These are phyloP conservation scores for Siniperca obscura DNA, from an alignment of 2,797 vertebrate species.

Conservation along the genomic window DNA sequence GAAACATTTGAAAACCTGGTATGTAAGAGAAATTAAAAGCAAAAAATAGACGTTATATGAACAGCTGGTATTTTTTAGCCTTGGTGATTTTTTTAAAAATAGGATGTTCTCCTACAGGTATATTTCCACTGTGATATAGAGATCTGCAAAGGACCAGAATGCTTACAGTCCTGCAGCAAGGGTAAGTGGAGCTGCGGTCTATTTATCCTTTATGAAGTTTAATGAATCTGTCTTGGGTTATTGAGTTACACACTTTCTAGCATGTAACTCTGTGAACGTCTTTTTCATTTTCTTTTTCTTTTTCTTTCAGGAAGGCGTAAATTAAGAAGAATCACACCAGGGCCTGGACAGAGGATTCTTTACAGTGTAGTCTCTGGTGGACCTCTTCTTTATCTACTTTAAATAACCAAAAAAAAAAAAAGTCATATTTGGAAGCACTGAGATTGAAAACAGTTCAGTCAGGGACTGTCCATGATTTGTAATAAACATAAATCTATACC, in stretches of 20 bases:
- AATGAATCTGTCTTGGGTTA: background rate
- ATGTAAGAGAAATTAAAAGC: background rate
- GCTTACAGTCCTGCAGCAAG: constrained; percentile 59
- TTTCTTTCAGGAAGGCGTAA: constrained; percentile 36
- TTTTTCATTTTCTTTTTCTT: no score
- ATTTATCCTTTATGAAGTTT: background rate
- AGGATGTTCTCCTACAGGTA: constrained; percentile 40
- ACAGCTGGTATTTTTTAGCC: background rate
- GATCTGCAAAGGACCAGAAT: constrained; percentile 68
- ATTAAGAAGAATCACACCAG: constrained; percentile 31
- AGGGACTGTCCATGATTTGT: background rate
- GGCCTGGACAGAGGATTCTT: background rate
- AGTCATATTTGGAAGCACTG: background rate
- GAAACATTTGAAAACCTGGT: constrained; percentile 52
- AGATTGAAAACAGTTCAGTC: background rate
- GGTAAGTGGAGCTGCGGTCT: constrained; percentile 36
- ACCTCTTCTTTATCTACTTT: constrained; percentile 53
- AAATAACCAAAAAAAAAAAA: constrained; percentile 1
- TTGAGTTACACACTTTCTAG: background rate
- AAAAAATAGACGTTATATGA: background rate
- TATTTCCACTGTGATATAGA: constrained; percentile 75
- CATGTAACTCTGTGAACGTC: background rate
- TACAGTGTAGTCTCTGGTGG: constrained; percentile 48
- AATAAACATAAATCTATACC: constrained; percentile 9
- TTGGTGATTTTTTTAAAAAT: background rate